phyloP scores from a whole-genome alignment of 2,888 invertebrate species.

The Andrena camellia region DNA sequence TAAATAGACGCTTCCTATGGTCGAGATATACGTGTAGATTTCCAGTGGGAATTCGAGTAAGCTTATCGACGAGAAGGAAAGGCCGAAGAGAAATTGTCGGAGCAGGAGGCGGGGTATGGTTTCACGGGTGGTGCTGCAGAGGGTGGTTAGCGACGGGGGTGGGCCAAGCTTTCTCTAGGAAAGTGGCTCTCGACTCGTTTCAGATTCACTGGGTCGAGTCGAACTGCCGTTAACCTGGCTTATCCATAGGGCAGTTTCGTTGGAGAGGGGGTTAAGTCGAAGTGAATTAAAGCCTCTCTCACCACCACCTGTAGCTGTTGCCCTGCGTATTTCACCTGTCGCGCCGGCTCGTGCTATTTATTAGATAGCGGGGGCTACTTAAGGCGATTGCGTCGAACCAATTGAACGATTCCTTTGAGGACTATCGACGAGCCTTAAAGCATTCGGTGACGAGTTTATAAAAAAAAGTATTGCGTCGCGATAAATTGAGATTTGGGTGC shows the following conservation, averaged over 20 bases:
- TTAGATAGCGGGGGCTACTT: not conserved
- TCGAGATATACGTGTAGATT: constrained; percentile 5
- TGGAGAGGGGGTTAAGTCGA: constrained; percentile 55
- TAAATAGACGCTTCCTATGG: not conserved
- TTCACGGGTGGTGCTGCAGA: constrained; percentile 4
- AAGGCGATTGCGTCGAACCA: not conserved
- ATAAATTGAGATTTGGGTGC: too few species aligned
- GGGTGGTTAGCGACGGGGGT: constrained; percentile 31
- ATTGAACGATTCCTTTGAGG: too few species aligned
- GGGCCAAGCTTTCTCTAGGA: constrained; percentile 55
- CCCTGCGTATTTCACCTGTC: constrained; percentile 11
- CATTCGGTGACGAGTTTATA: too few species aligned
- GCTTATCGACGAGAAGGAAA: constrained; percentile 44
- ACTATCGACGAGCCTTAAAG: too few species aligned
- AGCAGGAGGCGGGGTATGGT: constrained; percentile 25
- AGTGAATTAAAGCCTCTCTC: constrained; percentile 72
- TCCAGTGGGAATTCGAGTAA: constrained; percentile 36
- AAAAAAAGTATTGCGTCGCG: too few species aligned
- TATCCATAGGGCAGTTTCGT: constrained; percentile 61
- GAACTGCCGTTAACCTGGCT: constrained; percentile 68
- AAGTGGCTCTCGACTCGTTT: constrained; percentile 62
- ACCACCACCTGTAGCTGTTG: constrained; percentile 76
- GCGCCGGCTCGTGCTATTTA: constrained; percentile 14
- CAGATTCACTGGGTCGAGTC: constrained; percentile 69
- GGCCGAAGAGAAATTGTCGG: constrained; percentile 56